phyloP scores from a whole-genome alignment of 2,888 invertebrate genomes.

The Adela reaumurella region DNA sequence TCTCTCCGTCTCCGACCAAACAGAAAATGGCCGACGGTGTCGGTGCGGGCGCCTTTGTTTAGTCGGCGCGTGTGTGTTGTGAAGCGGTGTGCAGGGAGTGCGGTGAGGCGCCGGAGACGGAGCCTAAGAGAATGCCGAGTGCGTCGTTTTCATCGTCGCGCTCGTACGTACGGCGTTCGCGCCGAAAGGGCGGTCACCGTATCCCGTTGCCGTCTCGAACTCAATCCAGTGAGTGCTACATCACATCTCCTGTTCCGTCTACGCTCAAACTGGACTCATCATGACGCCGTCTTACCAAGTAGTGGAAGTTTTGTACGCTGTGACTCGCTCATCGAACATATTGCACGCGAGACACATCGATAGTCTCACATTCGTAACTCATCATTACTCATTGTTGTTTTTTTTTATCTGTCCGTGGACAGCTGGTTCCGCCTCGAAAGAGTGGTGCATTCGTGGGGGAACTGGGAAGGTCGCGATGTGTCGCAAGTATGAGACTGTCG shows the following conservation, averaged over 20 bases:
- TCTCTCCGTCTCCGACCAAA: constrained; percentile 33
- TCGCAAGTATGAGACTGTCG: not conserved
- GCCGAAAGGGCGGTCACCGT: constrained; percentile 87
- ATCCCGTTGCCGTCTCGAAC: constrained; percentile 78
- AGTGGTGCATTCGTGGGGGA: not conserved
- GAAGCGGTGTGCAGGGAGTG: not conserved
- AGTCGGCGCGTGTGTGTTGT: constrained; percentile 21
- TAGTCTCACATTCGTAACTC: not conserved
- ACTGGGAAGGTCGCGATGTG: not conserved
- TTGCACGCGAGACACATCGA: not conserved
- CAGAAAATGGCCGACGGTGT: constrained; percentile 81
- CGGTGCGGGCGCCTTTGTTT: constrained; percentile 81
- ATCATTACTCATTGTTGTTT: not conserved
- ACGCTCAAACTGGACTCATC: not conserved
- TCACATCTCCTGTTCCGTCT: not conserved
- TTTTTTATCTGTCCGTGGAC: not conserved
- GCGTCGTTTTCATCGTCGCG: constrained; percentile 91
- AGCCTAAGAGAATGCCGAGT: constrained; percentile 77
- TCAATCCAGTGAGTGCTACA: constrained; percentile 68
- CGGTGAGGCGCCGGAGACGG: not conserved
- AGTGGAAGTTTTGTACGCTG: not conserved
- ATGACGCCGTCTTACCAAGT: not conserved
- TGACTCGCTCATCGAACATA: not conserved
- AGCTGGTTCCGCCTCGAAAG: not conserved
- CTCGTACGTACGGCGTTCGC: constrained; percentile 87